Evolutionary conservation across 2,888 invertebrate species (phyloP).

Genomic region (Xylota sylvarum): DNA sequence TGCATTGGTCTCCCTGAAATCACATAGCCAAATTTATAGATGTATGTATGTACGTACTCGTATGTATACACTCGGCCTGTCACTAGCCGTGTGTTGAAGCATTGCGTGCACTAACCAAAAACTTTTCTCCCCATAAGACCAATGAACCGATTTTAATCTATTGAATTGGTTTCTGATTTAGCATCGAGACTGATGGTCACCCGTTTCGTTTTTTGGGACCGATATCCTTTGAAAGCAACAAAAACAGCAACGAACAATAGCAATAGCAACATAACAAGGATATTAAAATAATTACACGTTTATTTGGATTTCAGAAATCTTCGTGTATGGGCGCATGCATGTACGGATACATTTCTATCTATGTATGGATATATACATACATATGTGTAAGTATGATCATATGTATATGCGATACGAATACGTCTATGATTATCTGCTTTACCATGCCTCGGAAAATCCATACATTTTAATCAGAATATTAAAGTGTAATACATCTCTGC

Average conservation of each 20-base stretch:
- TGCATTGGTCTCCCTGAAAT: constrained; percentile 12
- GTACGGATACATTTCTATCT: too few relatives aligned
- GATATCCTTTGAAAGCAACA: constrained; percentile 15
- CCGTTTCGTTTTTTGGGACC: constrained; percentile 20
- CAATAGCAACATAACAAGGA: background rate
- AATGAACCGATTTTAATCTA: constrained; percentile 34
- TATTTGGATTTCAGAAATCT: constrained; percentile 30
- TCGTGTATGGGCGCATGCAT: background rate
- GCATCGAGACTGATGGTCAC: constrained; percentile 37
- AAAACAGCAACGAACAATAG: constrained; percentile 13
- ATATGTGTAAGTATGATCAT: background rate
- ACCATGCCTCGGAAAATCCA: constrained; percentile 34
- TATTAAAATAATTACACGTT: constrained; percentile 26
- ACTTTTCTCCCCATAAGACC: constrained; percentile 9
- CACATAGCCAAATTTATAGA: constrained; percentile 5
- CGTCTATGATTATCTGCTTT: constrained; percentile 24
- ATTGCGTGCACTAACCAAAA: background rate
- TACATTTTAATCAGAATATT: constrained; percentile 46
- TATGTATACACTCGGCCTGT: background rate
- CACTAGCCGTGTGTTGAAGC: background rate
- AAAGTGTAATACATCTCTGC: constrained; percentile 24
- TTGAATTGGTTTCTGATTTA: constrained; percentile 40
- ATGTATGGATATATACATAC: too few relatives aligned
- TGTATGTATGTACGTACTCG: too few relatives aligned
- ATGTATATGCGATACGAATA: background rate